phyloP scores from a whole-genome alignment of 2,113 vertebrate species.

The Chiloscyllium plagiosum region DNA sequence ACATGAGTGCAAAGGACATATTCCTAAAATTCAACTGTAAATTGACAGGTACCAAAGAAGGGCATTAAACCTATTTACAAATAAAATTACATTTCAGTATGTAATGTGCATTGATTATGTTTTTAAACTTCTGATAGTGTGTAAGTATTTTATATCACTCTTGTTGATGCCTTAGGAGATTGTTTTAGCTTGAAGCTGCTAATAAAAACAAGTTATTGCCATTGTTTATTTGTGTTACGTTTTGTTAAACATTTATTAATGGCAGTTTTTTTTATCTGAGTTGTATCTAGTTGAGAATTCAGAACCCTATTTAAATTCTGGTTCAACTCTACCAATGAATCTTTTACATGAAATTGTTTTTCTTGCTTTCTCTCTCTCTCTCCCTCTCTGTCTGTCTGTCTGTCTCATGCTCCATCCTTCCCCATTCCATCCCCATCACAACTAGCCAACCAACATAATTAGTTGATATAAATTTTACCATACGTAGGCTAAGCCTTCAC shows the following conservation, averaged over 20 bases:
- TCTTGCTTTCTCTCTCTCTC: not conserved
- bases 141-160: not conserved
- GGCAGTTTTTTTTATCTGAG: not conserved
- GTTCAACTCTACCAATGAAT: not conserved
- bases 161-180: not conserved
- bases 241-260: not conserved
- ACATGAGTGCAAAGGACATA: not conserved
- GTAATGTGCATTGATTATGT: not conserved
- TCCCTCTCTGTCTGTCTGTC: not conserved
- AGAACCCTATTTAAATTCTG: conserved; percentile 17
- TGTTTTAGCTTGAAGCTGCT: not conserved
- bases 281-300: not conserved
- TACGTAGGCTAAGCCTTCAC: not conserved
- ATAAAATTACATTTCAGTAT: not conserved
- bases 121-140: not conserved
- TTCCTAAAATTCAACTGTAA: not conserved
- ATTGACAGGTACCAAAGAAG: not conserved
- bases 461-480: not conserved
- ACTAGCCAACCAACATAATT: not conserved
- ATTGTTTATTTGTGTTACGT: not conserved
- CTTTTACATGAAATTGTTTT: conserved; percentile 2
- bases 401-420: not conserved
- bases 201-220: not conserved
- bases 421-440: too few species aligned
- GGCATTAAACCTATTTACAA: not conserved